Percentiles rank a stretch among this genome's conserved stretches.
These are phyloP conservation scores for Caerostris extrusa DNA, from an alignment of 1,140 invertebrate species.

Conservation along the genomic window DNA sequence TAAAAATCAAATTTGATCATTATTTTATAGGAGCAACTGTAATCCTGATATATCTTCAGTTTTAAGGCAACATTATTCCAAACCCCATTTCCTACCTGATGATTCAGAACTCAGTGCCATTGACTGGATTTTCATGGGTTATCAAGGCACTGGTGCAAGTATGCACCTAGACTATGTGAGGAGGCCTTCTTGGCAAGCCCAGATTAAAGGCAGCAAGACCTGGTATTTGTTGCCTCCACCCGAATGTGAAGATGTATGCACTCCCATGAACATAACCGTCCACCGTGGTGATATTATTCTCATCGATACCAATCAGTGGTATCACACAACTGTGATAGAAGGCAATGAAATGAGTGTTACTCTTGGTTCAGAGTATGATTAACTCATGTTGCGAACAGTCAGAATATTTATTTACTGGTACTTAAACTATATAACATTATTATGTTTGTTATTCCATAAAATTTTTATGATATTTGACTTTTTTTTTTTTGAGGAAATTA, in stretches of 20 bases:
- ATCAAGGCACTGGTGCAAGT: slow-evolving; percentile 93
- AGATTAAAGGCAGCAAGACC: slow-evolving; percentile 90
- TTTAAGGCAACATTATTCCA: slow-evolving; percentile 89
- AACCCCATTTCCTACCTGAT: slow-evolving; percentile 93
- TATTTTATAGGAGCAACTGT: slow-evolving; percentile 89
- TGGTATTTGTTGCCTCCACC: slow-evolving; percentile 94
- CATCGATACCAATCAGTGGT: slow-evolving; percentile 96
- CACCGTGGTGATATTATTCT: slow-evolving; percentile 95
- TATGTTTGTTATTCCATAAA: too few species aligned
- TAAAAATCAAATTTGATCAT: neutral
- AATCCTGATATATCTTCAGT: slow-evolving; percentile 88
- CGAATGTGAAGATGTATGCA: slow-evolving; percentile 91
- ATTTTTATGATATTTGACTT: too few species aligned
- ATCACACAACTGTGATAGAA: slow-evolving; percentile 93
- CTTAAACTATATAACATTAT: too few species aligned
- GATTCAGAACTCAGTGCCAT: slow-evolving; percentile 91
- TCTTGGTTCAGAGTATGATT: slow-evolving; percentile 97
- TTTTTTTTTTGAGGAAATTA: too few species aligned
- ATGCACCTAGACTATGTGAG: slow-evolving; percentile 96
- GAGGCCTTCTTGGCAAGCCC: slow-evolving; percentile 96
- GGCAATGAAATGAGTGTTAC: slow-evolving; percentile 95
- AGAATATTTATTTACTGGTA: too few species aligned
- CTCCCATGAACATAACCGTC: slow-evolving; percentile 87
- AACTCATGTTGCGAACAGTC: neutral
- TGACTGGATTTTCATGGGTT: slow-evolving; percentile 98